Evolutionary conservation across 2,797 vertebrate genomes (phyloP).

Genomic region (Steatocranus sp.): DNA sequence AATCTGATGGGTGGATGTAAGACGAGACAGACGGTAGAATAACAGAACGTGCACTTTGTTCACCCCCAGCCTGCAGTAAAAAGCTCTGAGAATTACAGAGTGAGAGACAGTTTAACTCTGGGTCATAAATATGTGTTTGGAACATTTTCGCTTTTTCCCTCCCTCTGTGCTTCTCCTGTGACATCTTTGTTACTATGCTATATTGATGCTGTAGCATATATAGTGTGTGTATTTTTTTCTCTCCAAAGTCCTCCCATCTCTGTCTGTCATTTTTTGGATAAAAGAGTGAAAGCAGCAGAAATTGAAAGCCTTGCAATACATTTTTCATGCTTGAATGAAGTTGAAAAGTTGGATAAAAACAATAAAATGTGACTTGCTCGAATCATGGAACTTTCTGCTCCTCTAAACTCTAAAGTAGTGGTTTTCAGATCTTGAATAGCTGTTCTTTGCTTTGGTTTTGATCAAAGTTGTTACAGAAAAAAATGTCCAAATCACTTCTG

Average conservation of each 20-base stretch:
- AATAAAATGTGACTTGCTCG: neutral
- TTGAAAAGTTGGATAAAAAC: neutral
- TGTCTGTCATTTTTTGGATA: neutral
- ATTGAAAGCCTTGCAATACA: neutral
- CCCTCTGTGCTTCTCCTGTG: constrained; percentile 32
- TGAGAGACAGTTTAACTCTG: constrained; percentile 74
- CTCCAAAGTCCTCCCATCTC: neutral
- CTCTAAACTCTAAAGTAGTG: neutral
- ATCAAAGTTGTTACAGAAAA: neutral
- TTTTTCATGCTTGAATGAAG: neutral
- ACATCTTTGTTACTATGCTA: constrained; percentile 10
- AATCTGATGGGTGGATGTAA: constrained; percentile 73
- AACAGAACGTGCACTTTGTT: constrained; percentile 71
- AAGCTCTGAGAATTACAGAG: constrained; percentile 71
- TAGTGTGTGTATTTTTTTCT: neutral
- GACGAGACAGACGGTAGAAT: constrained; percentile 68
- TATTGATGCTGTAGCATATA: neutral
- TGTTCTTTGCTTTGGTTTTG: neutral
- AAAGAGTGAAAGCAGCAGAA: neutral
- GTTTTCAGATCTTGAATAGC: neutral
- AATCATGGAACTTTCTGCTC: neutral
- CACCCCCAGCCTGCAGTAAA: constrained; percentile 69
- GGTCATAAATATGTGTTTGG: constrained; percentile 73
- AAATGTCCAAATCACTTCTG: neutral
- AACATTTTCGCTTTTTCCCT: constrained; percentile 44